These are phyloP conservation scores for Morus bassanus DNA, from an alignment of 2,797 vertebrate species.

Conservation along the genomic window DNA sequence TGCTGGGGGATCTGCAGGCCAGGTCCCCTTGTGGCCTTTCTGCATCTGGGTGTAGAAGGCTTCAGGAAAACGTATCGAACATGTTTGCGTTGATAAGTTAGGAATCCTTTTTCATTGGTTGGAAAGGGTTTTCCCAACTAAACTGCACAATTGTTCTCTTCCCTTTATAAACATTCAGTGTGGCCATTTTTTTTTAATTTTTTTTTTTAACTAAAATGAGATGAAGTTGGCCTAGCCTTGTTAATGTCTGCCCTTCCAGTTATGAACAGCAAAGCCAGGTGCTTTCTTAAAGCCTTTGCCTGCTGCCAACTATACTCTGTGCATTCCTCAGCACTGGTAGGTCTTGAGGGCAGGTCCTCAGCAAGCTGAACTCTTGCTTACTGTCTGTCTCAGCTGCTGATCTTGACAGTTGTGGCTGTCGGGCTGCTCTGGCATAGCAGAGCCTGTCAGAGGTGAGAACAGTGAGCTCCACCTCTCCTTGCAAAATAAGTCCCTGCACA, in stretches of 20 bases:
- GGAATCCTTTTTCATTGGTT: neutral
- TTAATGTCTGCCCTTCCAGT: neutral
- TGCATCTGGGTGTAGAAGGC: neutral
- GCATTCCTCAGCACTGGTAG: neutral
- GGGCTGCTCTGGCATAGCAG: neutral
- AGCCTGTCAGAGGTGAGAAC: neutral
- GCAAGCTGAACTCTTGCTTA: neutral
- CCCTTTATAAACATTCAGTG: neutral
- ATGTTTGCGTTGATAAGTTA: neutral
- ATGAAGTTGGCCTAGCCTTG: neutral
- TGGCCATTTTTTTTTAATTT: neutral
- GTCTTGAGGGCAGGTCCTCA: neutral
- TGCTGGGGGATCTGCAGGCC: neutral
- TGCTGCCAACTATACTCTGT: accelerated
- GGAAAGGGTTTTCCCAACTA: neutral
- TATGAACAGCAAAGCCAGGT: neutral
- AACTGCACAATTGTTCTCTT: neutral
- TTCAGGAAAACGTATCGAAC: neutral
- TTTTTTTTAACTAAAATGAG: neutral
- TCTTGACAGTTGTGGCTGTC: neutral
- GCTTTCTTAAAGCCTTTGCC: neutral
- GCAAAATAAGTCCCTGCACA: neutral
- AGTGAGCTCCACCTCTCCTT: neutral
- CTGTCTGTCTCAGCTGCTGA: neutral
- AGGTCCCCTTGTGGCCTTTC: neutral